Percentiles rank a stretch among this genome's conserved stretches.
These are phyloP conservation scores for Lepus timidus DNA, from an alignment of 2,113 vertebrate genomes.

Conservation along the genomic window DNA sequence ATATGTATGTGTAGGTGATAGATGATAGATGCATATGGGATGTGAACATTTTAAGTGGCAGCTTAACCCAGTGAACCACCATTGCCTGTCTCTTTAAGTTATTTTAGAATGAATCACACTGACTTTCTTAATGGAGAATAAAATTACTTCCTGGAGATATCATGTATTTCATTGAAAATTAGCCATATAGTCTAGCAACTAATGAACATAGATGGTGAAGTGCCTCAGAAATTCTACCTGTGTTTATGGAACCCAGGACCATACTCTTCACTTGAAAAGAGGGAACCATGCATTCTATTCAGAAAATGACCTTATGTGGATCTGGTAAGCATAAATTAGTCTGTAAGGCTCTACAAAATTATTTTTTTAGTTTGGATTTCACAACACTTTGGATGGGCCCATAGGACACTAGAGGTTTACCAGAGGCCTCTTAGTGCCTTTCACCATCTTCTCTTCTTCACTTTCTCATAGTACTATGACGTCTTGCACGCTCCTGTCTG, in stretches of 20 bases:
- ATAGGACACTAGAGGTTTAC: neutral
- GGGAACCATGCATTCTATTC: too few species aligned
- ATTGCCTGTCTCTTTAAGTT: neutral
- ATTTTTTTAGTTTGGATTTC: neutral
- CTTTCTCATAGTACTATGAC: neutral
- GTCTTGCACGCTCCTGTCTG: too few species aligned
- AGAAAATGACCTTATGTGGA: neutral
- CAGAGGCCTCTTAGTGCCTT: neutral
- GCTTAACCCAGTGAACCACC: neutral
- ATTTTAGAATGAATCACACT: neutral
- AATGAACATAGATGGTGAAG: neutral
- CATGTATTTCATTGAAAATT: neutral
- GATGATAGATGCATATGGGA: too few species aligned
- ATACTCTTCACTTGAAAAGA: neutral
- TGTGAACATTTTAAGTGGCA: neutral
- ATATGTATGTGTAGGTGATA: neutral
- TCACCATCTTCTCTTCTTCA: neutral
- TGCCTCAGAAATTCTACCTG: neutral
- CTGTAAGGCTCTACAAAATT: neutral
- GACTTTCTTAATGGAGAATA: neutral
- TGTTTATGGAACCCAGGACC: neutral
- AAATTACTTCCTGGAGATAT: neutral
- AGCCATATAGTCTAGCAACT: neutral
- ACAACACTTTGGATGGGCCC: neutral
- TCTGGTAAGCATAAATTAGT: neutral